A percentile compares a stretch with the other conserved stretches of the same genome.
These are phyloP conservation scores for Spicauda simplicius DNA, from an alignment of 2,888 invertebrate species.

Conservation along the genomic window DNA sequence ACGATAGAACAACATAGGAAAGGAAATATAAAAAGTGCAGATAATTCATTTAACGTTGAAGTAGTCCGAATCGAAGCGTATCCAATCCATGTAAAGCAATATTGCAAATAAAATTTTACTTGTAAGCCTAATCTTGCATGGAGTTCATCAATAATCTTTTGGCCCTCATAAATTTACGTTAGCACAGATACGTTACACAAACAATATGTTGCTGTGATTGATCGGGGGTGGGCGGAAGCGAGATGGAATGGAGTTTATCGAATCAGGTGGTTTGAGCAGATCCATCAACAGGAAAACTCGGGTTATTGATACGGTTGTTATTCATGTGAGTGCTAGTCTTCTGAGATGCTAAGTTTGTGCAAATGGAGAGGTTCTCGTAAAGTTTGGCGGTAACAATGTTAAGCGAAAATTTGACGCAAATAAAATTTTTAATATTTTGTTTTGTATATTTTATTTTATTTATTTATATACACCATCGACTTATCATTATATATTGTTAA, in stretches of 20 bases:
- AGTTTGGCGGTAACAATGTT: too few relatives aligned
- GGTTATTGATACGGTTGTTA: constrained; percentile 18
- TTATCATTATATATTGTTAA: too few relatives aligned
- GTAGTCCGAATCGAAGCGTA: too few relatives aligned
- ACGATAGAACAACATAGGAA: too few relatives aligned
- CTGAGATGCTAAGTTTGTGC: neutral
- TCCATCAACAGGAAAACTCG: constrained; percentile 28
- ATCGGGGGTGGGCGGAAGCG: constrained; percentile 44
- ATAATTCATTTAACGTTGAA: too few relatives aligned
- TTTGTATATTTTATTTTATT: too few relatives aligned
- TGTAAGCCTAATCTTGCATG: constrained; percentile 43
- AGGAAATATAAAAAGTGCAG: too few relatives aligned
- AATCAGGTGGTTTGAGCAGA: constrained; percentile 46
- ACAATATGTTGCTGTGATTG: constrained; percentile 59
- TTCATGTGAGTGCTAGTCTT: constrained; percentile 1
- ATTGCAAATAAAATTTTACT: constrained; percentile 39
- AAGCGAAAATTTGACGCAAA: too few relatives aligned
- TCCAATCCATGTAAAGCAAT: neutral
- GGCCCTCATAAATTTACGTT: constrained; percentile 56
- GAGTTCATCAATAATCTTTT: constrained; percentile 56
- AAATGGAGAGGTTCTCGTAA: neutral
- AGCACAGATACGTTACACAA: constrained; percentile 51
- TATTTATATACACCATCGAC: too few relatives aligned
- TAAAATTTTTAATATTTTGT: too few relatives aligned
- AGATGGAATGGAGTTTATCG: constrained; percentile 45